phyloP scores from a whole-genome alignment of 2,888 invertebrate species.

The Hymenopus coronatus region DNA sequence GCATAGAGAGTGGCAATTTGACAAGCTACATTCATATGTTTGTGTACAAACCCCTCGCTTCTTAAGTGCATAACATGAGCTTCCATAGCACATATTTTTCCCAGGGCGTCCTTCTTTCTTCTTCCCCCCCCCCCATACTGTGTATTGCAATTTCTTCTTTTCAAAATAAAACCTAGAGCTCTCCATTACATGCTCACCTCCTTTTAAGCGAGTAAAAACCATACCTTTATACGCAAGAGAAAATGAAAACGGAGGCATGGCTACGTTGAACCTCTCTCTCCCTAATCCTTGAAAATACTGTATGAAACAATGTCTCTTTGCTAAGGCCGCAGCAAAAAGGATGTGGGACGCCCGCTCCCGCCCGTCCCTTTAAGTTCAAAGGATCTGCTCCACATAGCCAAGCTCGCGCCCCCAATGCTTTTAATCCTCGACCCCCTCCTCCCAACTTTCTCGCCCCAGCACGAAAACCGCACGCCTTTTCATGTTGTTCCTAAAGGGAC shows the following conservation, averaged over 20 bases:
- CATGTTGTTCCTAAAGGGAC: not conserved
- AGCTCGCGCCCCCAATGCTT: not conserved
- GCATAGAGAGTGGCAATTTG: not conserved
- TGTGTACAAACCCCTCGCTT: not conserved
- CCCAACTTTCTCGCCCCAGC: not conserved
- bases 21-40: not conserved
- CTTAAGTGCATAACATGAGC: not conserved
- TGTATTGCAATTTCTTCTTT: not conserved
- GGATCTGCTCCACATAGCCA: not conserved
- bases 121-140: not conserved
- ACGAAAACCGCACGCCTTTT: not conserved
- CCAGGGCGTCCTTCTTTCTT: not conserved
- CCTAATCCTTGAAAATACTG: not conserved
- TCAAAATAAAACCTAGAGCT: not conserved
- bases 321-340: not conserved
- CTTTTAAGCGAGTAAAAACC: not conserved
- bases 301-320: not conserved
- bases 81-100: not conserved
- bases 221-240: not conserved
- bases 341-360: not conserved
- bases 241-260: not conserved
- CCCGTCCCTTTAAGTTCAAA: not conserved
- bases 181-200: not conserved
- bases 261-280: not conserved
- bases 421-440: not conserved